Conservation (phyloP, 37 sponge, comb jelly and placozoan genomes). For the Spongia lamella region DNA sequence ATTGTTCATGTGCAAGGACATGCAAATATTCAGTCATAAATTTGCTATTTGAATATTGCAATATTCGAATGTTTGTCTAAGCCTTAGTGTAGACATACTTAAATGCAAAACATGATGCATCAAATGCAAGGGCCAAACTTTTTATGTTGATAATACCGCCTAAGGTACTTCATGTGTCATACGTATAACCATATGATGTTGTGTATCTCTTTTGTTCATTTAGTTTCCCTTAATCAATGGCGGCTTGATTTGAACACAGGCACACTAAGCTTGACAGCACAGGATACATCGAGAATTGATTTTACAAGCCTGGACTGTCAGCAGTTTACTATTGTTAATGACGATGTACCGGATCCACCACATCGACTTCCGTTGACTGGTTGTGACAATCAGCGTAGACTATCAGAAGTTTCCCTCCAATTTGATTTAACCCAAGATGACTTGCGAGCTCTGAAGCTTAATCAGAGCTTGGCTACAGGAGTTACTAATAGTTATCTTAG, state of each 20-base stretch:
- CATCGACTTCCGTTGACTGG: conserved; percentile 15
- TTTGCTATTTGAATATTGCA: too few species aligned
- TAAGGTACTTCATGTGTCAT: too few species aligned
- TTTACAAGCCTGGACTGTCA: conserved; percentile 31
- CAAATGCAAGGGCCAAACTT: too few species aligned
- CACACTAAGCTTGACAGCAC: conserved; percentile 14
- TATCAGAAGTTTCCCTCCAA: neutral
- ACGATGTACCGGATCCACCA: neutral
- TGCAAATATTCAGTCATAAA: too few species aligned
- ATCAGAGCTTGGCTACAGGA: conserved; percentile 39
- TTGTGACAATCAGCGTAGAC: neutral
- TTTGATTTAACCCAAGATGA: conserved; percentile 25
- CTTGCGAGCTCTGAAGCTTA: conserved; percentile 36
- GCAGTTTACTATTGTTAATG: conserved; percentile 28
- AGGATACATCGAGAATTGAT: conserved; percentile 2
- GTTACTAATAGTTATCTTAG: conserved; percentile 11
- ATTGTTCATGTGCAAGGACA: too few species aligned
- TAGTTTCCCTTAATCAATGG: conserved; percentile 22
- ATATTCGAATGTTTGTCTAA: too few species aligned
- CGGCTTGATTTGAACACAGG: conserved; percentile 40
- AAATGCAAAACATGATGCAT: too few species aligned
- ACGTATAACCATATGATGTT: neutral
- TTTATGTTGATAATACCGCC: too few species aligned
- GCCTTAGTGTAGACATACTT: too few species aligned
- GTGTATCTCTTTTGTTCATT: neutral